A percentile compares a stretch with the other conserved stretches of the same genome.
phyloP scores from a whole-genome alignment of 2,888 invertebrate genomes.

The Isoperla grammatica region DNA sequence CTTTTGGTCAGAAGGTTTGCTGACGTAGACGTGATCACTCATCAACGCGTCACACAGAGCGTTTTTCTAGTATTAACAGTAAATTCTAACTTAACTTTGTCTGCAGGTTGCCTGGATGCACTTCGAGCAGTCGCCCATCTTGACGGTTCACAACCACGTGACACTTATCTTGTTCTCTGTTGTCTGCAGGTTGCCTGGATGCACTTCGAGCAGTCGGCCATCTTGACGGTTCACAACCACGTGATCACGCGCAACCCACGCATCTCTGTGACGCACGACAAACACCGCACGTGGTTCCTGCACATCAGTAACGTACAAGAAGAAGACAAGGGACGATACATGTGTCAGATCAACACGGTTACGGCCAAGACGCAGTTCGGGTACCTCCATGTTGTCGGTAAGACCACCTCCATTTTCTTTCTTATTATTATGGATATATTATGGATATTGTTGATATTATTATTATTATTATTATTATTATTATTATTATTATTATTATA shows the following conservation, averaged over 20 bases:
- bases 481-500: too few species aligned
- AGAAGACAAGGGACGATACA: conserved; percentile 86
- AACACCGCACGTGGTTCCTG: conserved; percentile 88
- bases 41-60: too few species aligned
- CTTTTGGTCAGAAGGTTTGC: too few species aligned
- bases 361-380: conserved; percentile 90
- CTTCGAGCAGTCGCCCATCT: conserved; percentile 87
- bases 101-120: conserved; percentile 94
- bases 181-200: conserved; percentile 85
- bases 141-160: conserved; percentile 91
- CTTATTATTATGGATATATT: too few species aligned
- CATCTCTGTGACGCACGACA: conserved; percentile 87
- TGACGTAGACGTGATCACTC: too few species aligned
- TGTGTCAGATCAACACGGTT: conserved; percentile 92
- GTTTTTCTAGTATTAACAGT: too few species aligned
- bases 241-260: conserved; percentile 90
- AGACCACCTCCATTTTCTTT: too few species aligned
- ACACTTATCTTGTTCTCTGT: conserved; percentile 39
- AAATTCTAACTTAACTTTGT: too few species aligned
- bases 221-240: conserved; percentile 88
- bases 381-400: conserved; percentile 87
- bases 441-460: too few species aligned
- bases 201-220: conserved; percentile 91
- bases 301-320: conserved; percentile 89
- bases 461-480: too few species aligned